Evolutionary conservation across 2,113 vertebrate genomes (phyloP), one percentile per base, ranked within the genome.

Genomic region (Spheniscus mendiculus): DNA sequence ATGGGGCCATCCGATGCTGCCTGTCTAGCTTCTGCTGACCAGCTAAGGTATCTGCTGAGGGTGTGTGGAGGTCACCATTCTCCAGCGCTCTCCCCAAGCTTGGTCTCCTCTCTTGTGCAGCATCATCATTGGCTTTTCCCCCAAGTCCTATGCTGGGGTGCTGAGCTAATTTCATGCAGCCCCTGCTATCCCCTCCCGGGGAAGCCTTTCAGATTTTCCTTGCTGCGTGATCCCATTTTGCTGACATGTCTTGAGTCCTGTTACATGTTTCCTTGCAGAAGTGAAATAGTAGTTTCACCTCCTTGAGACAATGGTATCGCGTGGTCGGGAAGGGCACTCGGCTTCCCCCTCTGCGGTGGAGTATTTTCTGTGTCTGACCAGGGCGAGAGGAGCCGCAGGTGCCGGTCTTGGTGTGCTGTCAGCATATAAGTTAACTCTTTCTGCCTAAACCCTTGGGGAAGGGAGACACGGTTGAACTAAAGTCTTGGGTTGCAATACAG

Each of bases 141-240:
- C 4, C 32, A n/a, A 3, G 6, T 36, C 47, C 14, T 19, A 17
- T 0, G 1, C 52, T 36, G 21, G 15, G 16, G 6, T 67, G 26
- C 61, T 38, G 47, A 73, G 29, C 38, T 73, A 30, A 27, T 59
- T 71, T 53, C 53, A 3, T 15, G 32, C 27, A 27, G 7, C 10
- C n/a, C 13, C 8, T 66, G 29, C 58, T 1, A 0, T 62, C 59
- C 17, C 25, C 25, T 71, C 32, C 45, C 0, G 2, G 20, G 40
- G 30, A 45, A 44, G 15, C 59, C 22, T 50, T 44, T n/a, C n/a
- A 40, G 32, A 36, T 65, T 82, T 87, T 56, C 38, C 25, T 56
- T 16, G 53, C 63, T 61, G 29, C 13, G 2, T 55, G 36, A 44
- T 79, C 36, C 63, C 32, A 18, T 91, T 67, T 61, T 83, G 34